A percentile compares a stretch with the other conserved stretches of the same genome.
phyloP scores from a whole-genome alignment of 2,797 vertebrate genomes.

The Eulemur mongoz region DNA sequence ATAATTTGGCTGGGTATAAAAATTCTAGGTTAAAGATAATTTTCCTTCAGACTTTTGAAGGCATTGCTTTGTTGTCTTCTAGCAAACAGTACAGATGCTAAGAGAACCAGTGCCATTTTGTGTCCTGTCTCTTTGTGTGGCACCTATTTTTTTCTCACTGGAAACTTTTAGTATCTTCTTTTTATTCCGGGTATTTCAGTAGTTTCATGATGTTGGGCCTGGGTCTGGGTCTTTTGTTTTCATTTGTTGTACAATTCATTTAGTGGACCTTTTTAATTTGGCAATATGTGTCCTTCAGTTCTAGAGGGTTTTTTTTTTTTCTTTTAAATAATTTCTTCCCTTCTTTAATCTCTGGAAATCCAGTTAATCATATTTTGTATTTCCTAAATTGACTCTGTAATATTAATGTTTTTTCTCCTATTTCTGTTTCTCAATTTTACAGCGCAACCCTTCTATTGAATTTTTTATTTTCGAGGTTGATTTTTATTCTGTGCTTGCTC shows the following conservation, averaged over 20 bases:
- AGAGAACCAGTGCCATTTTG: not conserved
- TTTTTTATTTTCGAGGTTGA: not conserved
- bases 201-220: not conserved
- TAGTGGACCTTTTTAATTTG: not conserved
- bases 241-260: not conserved
- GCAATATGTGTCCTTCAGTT: not conserved
- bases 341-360: not conserved
- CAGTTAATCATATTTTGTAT: not conserved
- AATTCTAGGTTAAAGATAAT: not conserved
- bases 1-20: not conserved
- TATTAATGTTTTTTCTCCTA: not conserved
- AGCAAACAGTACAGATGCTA: not conserved
- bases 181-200: not conserved
- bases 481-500: not conserved
- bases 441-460: not conserved
- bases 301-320: not conserved
- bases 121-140: not conserved
- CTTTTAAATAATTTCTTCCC: not conserved
- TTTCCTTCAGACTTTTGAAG: not conserved
- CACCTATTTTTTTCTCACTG: not conserved
- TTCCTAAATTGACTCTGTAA: not conserved
- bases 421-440: not conserved
- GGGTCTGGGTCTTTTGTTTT: not conserved
- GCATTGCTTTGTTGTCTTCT: not conserved
- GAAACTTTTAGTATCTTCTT: not conserved